Evolutionary conservation across 2,888 invertebrate genomes (phyloP), one percentile per base, ranked within the genome.

Genomic region (Catocala sponsa): DNA sequence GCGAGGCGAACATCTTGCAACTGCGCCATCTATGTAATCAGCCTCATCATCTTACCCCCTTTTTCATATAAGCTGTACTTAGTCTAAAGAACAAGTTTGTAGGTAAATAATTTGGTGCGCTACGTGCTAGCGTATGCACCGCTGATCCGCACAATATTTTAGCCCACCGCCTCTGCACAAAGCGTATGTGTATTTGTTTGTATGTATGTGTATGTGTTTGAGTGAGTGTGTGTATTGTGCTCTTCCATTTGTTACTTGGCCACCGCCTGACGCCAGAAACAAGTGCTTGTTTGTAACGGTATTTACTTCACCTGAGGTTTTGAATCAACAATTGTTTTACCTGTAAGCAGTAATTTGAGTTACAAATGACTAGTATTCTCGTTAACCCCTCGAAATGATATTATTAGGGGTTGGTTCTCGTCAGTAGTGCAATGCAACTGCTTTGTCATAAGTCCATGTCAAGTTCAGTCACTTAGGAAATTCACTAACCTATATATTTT

Each of bases 251-350:
- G 57, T 57, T 44, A 48, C 5, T 12, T 15, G 49, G 35, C 44
- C 25, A 35, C 42, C 38, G 9, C 2, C 32, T 51, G 56, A 49
- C 56, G 57, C 44, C 35, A 38, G 35, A 13, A 44, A 41, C 50
- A n/a, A 13, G 35, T n/a, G 43, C 35, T 43, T 5, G 43, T 12
- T 35, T 38, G 44, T 44, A n/a, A 43, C 13, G 13, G 35, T 38
- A 38, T 55, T 47, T 55, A 55, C 38, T 7, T 55, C 32, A 50
- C 41, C 11, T 47, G 11, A 38, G 38, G 35, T 9, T 50, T 50
- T 54, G 50, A 56, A 49, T 56, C 49, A 56, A 43, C 49, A 49
- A 56, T 50, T 43, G 42, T 50, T 50, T 42, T 12, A 56, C 41
- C 10, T 43, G n/a, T 4, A 10, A 11, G 10, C 25, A 25, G 25